Conservation (phyloP, 2,113 vertebrate species). For the Forbesichthys agassizii region DNA sequence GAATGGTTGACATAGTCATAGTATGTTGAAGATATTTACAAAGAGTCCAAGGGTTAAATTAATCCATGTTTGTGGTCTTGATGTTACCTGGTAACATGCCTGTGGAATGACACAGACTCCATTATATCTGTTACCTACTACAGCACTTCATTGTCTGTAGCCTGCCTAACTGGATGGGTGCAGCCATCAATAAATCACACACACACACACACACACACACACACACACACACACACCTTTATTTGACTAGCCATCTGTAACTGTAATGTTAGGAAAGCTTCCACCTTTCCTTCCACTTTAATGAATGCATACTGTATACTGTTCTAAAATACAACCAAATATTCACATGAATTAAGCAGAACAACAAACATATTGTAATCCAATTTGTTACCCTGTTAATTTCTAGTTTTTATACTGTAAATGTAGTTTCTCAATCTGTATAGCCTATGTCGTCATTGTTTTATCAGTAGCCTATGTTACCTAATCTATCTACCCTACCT, state of each 20-base stretch:
- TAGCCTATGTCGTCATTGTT: too few species aligned
- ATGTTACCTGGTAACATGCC: background rate
- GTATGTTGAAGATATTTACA: background rate
- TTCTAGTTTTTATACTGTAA: too few species aligned
- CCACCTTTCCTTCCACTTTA: background rate
- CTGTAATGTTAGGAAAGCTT: background rate
- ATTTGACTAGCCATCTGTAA: background rate
- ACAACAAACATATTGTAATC: too few species aligned
- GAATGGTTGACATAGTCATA: background rate
- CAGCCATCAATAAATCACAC: conserved; percentile 26
- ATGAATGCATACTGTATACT: background rate
- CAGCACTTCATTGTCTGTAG: conserved; percentile 3
- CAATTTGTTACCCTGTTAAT: too few species aligned
- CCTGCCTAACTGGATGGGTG: background rate
- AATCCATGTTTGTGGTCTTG: conserved; percentile 35
- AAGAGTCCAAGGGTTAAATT: conserved; percentile 19
- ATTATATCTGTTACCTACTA: background rate
- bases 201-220: too few species aligned
- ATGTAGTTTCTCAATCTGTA: too few species aligned
- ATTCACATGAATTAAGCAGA: too few species aligned
- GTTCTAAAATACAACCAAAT: background rate
- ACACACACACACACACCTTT: conserved; percentile 29
- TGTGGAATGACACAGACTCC: background rate
- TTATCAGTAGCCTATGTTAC: too few species aligned
- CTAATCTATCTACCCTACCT: too few species aligned